Evolutionary conservation across 2,797 vertebrate species (phyloP).

Genomic region (Cynopterus sphinx): DNA sequence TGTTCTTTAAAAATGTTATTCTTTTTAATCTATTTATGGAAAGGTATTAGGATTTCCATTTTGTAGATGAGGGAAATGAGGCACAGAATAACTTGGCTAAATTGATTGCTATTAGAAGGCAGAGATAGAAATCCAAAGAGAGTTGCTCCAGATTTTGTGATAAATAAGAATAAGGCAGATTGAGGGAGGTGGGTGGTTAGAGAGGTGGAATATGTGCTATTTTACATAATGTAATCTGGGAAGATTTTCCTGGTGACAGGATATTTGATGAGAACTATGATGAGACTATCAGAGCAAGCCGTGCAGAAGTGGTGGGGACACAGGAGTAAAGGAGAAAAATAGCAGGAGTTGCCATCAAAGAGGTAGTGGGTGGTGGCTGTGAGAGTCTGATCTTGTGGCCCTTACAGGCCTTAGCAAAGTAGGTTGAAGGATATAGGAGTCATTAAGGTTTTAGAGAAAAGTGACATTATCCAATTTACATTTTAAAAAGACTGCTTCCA

Average conservation of each 20-base stretch:
- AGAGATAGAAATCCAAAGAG: neutral
- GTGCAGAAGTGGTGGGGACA: neutral
- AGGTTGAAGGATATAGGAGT: neutral
- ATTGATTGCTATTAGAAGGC: neutral
- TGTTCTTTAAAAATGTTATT: neutral
- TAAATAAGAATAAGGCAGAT: neutral
- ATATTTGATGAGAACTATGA: neutral
- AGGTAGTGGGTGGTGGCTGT: neutral
- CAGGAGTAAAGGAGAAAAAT: neutral
- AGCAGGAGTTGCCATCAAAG: neutral
- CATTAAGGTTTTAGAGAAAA: neutral
- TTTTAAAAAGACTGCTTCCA: neutral
- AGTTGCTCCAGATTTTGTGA: neutral
- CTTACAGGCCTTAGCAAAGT: neutral
- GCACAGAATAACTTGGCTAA: neutral
- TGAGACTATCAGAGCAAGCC: neutral
- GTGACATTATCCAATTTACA: neutral
- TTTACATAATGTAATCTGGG: neutral
- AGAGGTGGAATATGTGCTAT: neutral
- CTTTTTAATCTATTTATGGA: neutral
- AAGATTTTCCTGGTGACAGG: neutral
- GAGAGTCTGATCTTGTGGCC: neutral
- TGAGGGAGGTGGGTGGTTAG: neutral
- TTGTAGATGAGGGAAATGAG: neutral
- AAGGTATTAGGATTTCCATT: neutral